A percentile compares a stretch with the other conserved stretches of the same genome.
Evolutionary conservation across 2,797 vertebrate species (phyloP).

Genomic region (Nothura maculosa): DNA sequence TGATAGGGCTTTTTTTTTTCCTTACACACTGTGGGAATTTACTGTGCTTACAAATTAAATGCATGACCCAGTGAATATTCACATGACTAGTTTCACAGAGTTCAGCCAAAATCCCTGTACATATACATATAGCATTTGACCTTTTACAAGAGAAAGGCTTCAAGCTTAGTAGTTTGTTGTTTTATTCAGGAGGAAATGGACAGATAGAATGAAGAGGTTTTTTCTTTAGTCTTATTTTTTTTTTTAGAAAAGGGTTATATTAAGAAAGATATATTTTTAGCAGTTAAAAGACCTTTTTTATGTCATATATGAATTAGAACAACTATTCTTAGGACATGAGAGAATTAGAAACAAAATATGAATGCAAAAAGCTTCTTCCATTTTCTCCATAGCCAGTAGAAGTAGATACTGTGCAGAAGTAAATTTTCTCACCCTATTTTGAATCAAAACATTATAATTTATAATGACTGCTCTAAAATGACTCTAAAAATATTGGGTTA

Average conservation of each 20-base stretch:
- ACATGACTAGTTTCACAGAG: background rate
- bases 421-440: background rate
- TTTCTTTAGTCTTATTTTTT: background rate
- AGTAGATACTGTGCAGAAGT: fast-evolving
- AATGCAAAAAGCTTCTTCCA: background rate
- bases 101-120: background rate
- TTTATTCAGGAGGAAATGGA: background rate
- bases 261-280: background rate
- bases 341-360: background rate
- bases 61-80: background rate
- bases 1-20: background rate
- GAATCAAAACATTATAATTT: background rate
- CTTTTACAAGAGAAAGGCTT: background rate
- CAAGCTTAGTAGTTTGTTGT: background rate
- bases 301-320: background rate
- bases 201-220: background rate
- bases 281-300: background rate
- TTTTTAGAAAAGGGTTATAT: background rate
- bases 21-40: background rate
- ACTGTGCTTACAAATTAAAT: slow-evolving; percentile 14
- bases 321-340: background rate
- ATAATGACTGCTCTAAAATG: background rate
- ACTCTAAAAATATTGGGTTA: background rate
- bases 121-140: background rate
- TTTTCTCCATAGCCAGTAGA: background rate